Base-by-base conservation (phyloP, 2,888 invertebrate genomes). In the Pasiphila rectangulata region DNA sequence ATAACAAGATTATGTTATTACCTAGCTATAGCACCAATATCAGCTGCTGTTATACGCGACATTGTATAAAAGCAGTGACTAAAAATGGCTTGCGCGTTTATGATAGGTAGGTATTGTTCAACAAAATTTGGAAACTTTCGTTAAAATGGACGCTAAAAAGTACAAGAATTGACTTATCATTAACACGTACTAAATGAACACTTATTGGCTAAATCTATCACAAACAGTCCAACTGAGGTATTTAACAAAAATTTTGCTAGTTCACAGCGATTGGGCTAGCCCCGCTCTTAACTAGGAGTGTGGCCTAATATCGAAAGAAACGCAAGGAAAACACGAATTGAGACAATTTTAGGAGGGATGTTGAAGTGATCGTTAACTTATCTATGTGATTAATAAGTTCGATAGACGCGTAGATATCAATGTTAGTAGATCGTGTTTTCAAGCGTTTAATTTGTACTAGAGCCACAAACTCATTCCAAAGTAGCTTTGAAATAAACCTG, bases 151-250 rank as follows among this genome's bases (percentile, higher is more conserved):
- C 83, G 81, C 72, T 77, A 80, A 83, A 72, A 71, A 74, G 76
- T 80, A 79, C 70, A 74, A 69, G 72, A 85, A 83, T 83, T 85
- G 79, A 86, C 85, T 79, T 82, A 82, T 43, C 59, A 68, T 76
- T 36, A 49, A 79, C 70, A 79, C 69, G 68, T 79, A 78, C 70
- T 82, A 79, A 74, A 77, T 86, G 87, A 87, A 88, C 87, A 88
- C 87, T 85, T 87, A 88, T 75, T 75, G 86, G 86, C 86, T 87
- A 87, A 80, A 82, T 78, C 83, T 86, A 87, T 86, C 85, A 87
- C 86, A 87, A 80, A 81, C 72, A 82, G 79, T 81, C 77, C 83
- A n/a, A 80, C 80, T 84, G 87, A 87, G 86, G 86, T 87, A 83
- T 79, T 83, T 76, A 68, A 81, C 76, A 81, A 70, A 77, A 80